Evolutionary conservation across 2,797 vertebrate genomes (phyloP).

Genomic region (Lagorchestes hirsutus): DNA sequence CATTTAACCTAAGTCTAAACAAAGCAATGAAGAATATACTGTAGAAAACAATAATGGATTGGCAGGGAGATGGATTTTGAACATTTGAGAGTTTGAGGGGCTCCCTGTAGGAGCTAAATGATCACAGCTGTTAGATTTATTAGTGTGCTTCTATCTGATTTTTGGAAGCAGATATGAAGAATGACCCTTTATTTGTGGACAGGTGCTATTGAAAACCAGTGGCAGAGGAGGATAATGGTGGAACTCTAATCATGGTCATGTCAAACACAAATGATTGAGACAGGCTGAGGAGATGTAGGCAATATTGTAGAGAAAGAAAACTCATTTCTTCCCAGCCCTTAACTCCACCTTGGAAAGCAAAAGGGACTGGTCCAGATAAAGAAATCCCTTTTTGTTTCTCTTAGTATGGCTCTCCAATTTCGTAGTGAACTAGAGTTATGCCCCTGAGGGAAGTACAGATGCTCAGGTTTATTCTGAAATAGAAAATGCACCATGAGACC

Average conservation of each 20-base stretch:
- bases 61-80: slow-evolving; percentile 12
- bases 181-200: slow-evolving; percentile 15
- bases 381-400: slow-evolving; percentile 35
- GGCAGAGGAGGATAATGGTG: background rate
- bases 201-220: slow-evolving; percentile 25
- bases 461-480: background rate
- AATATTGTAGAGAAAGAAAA: slow-evolving; percentile 14
- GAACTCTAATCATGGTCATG: background rate
- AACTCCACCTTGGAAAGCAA: background rate
- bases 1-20: slow-evolving; percentile 18
- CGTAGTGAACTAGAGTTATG: slow-evolving; percentile 23
- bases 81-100: slow-evolving; percentile 11
- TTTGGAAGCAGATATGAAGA: slow-evolving; percentile 23
- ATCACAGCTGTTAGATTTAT: background rate
- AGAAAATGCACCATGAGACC: slow-evolving; percentile 14
- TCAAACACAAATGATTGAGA: slow-evolving; percentile 26
- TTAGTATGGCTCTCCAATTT: background rate
- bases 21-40: slow-evolving; percentile 7
- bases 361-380: background rate
- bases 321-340: slow-evolving; percentile 26
- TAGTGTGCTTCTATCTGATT: slow-evolving; percentile 26
- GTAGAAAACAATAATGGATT: slow-evolving; percentile 26
- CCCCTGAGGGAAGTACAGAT: background rate
- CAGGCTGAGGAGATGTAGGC: background rate
- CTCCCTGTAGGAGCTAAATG: background rate